Evolutionary conservation across 2,888 invertebrate species (phyloP), one percentile per base, ranked within the genome.

Genomic region (Apodemia mormo): DNA sequence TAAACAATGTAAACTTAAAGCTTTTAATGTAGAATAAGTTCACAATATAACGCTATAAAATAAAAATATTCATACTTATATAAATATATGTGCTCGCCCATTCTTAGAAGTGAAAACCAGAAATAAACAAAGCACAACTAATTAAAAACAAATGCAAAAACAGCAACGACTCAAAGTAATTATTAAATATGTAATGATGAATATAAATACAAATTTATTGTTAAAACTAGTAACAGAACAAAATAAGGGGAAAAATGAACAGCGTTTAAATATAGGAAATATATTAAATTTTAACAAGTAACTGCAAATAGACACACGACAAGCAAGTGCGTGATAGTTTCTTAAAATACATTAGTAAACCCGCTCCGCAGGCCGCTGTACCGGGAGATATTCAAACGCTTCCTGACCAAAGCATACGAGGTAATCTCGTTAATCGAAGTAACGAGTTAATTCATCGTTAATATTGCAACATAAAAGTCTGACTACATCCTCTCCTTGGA

Each of bases 371-470:
- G 73, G 73, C 70, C 73, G 71, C 71, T 74, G 72, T 73, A 65
- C 71, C 71, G 8, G 14, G 45, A 66, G 52, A 61, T 61, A 65
- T 69, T 76, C 79, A 77, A 75, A 78, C 77, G 80, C 75, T 78
- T 78, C 77, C 73, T 73, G 79, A 78, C 76, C n/a, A n/a, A 52
- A 2, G 1, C 0, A 22, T n/a, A 8, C n/a, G n/a, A n/a, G 45
- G 10, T 22, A 22, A 22, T 22, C 22, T 22, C 22, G 22, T 22
- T 22, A 22, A 22, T 22, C 22, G 22, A 22, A 22, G 22, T 22
- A 22, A 22, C 0, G 22, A 22, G 22, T 22, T 22, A 22, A 22
- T 22, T 45, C 12, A 45, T 45, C 4, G 12, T 45, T 12, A 45
- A 12, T 3, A 45, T 12, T 45, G 45, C 45, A 45, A 12, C 10